Percentiles rank a stretch among this genome's conserved stretches.
phyloP scores from a whole-genome alignment of 2,888 invertebrate species.

The Sipha maydis region DNA sequence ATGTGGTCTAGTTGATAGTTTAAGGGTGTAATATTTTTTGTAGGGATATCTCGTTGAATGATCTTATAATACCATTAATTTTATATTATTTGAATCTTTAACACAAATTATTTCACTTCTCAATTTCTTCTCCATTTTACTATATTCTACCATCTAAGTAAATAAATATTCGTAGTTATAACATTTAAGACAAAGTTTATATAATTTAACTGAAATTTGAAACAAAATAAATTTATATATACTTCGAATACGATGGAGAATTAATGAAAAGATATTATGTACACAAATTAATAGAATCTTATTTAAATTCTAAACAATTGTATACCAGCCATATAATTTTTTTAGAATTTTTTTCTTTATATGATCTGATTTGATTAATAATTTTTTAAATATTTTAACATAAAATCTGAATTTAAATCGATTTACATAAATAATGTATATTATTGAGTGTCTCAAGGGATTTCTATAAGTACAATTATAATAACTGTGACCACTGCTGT shows the following conservation, averaged over 20 bases:
- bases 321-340: neutral
- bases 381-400: conserved; percentile 2
- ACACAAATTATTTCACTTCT: no score
- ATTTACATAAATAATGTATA: neutral
- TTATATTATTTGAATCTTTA: no score
- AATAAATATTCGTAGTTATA: neutral
- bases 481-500: neutral
- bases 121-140: no score
- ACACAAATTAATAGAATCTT: conserved; percentile 4
- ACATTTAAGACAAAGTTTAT: neutral
- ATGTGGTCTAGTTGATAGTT: no score
- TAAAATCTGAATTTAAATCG: neutral
- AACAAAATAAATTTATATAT: neutral
- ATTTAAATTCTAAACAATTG: neutral
- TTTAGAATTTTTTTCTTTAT: neutral
- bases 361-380: neutral
- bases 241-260: neutral
- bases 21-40: no score
- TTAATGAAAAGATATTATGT: neutral
- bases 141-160: neutral
- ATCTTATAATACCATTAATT: no score
- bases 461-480: neutral
- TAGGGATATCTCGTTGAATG: no score
- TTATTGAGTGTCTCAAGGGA: conserved; percentile 16
- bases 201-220: neutral